Conservation (phyloP, 2,113 vertebrate genomes). For the Neomonachus schauinslandi region DNA sequence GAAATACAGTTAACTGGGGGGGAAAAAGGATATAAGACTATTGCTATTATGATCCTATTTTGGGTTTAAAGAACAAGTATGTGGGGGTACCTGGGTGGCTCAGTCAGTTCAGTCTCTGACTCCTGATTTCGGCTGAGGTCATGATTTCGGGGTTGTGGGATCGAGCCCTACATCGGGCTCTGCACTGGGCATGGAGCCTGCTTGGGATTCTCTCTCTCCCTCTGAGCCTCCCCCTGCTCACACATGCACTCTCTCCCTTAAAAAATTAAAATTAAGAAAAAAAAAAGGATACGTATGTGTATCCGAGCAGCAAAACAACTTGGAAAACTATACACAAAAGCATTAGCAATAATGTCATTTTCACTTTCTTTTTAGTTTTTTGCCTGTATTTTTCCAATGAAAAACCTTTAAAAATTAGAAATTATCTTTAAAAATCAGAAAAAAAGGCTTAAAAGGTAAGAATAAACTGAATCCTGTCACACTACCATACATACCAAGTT, state of each 20-base stretch:
- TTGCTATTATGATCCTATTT: background rate
- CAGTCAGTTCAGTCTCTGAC: background rate
- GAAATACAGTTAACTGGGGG: background rate
- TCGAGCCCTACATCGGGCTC: background rate
- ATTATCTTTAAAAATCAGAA: slow-evolving; percentile 8
- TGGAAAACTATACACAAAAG: slow-evolving; percentile 22
- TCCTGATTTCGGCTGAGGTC: background rate
- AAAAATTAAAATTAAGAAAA: background rate
- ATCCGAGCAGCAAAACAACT: slow-evolving; percentile 2
- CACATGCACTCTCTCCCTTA: background rate
- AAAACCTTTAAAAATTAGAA: background rate
- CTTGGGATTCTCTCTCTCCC: background rate
- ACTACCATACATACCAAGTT: background rate
- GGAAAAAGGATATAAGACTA: background rate
- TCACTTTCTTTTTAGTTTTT: slow-evolving; percentile 16
- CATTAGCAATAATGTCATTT: background rate
- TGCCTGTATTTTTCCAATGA: background rate
- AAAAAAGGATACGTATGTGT: background rate
- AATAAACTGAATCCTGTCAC: slow-evolving; percentile 34
- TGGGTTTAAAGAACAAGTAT: background rate
- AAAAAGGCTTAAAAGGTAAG: background rate
- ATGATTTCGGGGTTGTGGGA: background rate
- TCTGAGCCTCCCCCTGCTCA: background rate
- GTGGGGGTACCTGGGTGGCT: background rate
- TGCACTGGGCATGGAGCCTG: background rate